These are phyloP conservation scores for Cossypha niveicapilla DNA, from an alignment of 2,797 vertebrate species.

Conservation along the genomic window DNA sequence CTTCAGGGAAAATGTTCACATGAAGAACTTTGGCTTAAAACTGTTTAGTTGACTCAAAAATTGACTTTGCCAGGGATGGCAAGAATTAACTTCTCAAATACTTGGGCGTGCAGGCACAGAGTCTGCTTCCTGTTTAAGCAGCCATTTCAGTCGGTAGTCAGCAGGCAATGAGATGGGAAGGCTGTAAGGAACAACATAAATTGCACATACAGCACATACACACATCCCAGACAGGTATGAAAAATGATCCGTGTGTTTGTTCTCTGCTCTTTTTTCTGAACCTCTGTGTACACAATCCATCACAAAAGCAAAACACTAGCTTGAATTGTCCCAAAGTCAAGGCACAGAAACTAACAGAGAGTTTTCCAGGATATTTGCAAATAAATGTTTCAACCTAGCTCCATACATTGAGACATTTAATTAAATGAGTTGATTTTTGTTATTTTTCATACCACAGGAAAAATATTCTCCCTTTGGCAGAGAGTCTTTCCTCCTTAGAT, in stretches of 20 bases:
- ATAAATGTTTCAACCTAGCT: neutral
- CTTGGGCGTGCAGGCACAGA: neutral
- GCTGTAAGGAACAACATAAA: neutral
- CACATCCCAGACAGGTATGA: neutral
- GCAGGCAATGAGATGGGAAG: neutral
- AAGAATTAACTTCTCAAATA: neutral
- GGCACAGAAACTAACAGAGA: neutral
- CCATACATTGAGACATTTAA: neutral
- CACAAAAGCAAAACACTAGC: neutral
- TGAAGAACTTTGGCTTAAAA: neutral
- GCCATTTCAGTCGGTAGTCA: neutral
- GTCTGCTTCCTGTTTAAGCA: neutral
- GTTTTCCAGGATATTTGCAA: neutral
- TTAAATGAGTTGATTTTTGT: neutral
- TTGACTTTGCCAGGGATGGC: neutral
- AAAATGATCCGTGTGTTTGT: neutral
- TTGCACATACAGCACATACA: neutral
- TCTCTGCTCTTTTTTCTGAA: neutral
- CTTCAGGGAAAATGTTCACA: neutral
- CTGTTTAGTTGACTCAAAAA: neutral
- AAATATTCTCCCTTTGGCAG: neutral
- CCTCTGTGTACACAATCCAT: neutral
- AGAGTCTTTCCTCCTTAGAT: neutral
- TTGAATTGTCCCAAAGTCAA: neutral
- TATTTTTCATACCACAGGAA: slow-evolving; percentile 2